A percentile compares a stretch with the other conserved stretches of the same genome.
Evolutionary conservation across 2,113 vertebrate species (phyloP).

Genomic region (Perca flavescens): DNA sequence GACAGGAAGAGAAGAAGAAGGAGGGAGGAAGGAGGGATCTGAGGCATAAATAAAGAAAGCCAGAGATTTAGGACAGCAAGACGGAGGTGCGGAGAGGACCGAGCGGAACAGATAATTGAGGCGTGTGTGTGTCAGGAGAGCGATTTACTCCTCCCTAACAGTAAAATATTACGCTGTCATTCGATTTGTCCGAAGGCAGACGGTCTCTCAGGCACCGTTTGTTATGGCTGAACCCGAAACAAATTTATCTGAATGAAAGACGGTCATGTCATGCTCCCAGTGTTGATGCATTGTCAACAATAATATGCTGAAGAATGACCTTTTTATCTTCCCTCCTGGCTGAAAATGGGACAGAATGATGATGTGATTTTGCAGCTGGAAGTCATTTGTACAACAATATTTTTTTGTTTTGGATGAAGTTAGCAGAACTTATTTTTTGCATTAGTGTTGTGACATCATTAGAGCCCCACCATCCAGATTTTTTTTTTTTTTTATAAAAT

Average conservation of each 20-base stretch:
- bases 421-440: neutral
- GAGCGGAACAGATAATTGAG: conserved; percentile 31
- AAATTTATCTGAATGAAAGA: conserved; percentile 54
- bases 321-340: conserved; percentile 15
- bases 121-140: conserved; percentile 35
- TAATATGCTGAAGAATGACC: conserved; percentile 27
- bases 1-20: neutral
- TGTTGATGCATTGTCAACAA: conserved; percentile 24
- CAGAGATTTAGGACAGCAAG: conserved; percentile 13
- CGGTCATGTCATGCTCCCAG: neutral
- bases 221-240: conserved; percentile 50
- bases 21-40: neutral
- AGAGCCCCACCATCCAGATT: neutral
- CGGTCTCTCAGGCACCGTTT: conserved; percentile 23
- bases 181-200: conserved; percentile 41
- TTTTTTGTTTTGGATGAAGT: neutral
- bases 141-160: conserved; percentile 22
- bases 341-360: neutral
- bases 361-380: neutral
- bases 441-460: neutral
- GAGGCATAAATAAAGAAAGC: conserved; percentile 11
- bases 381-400: neutral
- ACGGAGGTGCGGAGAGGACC: conserved; percentile 16
- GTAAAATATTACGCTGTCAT: conserved; percentile 54
- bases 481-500: neutral